A percentile compares a stretch with the other conserved stretches of the same genome.
Conservation (phyloP, 1,140 invertebrate genomes). For the Fopius arisanus region DNA sequence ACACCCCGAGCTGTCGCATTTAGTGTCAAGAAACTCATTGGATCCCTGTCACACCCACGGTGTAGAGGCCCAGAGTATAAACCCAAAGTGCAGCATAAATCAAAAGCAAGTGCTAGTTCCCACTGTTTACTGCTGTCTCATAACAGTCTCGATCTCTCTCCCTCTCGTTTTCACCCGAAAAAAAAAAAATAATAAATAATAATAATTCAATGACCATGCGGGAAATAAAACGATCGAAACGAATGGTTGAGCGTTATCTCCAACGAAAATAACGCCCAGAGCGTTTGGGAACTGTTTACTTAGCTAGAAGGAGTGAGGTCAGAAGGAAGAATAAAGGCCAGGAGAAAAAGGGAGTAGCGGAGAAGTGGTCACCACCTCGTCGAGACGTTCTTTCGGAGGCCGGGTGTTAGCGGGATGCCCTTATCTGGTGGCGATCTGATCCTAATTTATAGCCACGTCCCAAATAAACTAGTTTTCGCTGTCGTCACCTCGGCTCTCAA, state of each 20-base stretch:
- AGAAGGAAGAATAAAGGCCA: slow-evolving; percentile 20
- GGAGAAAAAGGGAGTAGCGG: slow-evolving; percentile 12
- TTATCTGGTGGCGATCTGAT: slow-evolving; percentile 66
- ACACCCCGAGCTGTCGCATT: slow-evolving; percentile 1
- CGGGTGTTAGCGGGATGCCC: slow-evolving; percentile 64
- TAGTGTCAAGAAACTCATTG: background rate
- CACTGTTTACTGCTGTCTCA: background rate
- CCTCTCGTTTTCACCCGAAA: too few relatives aligned
- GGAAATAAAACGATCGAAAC: background rate
- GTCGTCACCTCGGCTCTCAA: slow-evolving; percentile 58
- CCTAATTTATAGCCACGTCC: slow-evolving; percentile 66
- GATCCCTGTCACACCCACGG: background rate
- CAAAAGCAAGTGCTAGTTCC: background rate
- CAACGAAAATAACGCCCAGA: background rate
- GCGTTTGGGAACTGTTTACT: slow-evolving; percentile 27
- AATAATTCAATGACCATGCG: background rate
- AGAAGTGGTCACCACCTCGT: slow-evolving; percentile 29
- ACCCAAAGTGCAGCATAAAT: slow-evolving; percentile 6
- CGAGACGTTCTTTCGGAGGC: slow-evolving; percentile 56
- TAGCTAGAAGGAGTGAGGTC: slow-evolving; percentile 11
- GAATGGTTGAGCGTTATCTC: background rate
- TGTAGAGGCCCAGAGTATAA: slow-evolving; percentile 28
- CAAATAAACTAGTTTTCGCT: slow-evolving; percentile 67
- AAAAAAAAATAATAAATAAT: too few relatives aligned
- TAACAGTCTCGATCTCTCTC: background rate